phyloP scores from a whole-genome alignment of 2,113 vertebrate genomes.

The Hypocryptadius cinnamomeus region DNA sequence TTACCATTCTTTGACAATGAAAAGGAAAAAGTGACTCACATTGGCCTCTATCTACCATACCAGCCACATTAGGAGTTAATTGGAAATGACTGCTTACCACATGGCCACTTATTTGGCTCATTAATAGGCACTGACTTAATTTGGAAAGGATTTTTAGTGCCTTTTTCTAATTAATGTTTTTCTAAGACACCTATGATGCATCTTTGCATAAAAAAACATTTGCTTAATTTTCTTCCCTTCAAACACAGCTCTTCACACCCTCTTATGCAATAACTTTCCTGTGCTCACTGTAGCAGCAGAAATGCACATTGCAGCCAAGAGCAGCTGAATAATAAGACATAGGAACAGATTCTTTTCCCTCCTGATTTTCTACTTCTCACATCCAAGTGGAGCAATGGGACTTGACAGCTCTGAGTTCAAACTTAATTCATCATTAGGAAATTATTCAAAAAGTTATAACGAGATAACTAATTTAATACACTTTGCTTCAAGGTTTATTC shows the following conservation, averaged over 20 bases:
- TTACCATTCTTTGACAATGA: conserved; percentile 28
- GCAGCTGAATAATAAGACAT: neutral
- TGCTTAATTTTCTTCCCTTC: neutral
- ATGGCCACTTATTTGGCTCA: conserved; percentile 13
- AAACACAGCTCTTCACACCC: neutral
- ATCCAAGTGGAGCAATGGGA: conserved; percentile 50
- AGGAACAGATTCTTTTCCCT: conserved; percentile 4
- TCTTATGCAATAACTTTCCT: neutral
- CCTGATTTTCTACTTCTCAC: conserved; percentile 47
- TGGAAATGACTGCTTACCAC: conserved; percentile 34
- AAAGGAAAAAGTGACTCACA: conserved; percentile 36
- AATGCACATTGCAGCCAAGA: neutral
- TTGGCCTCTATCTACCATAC: neutral
- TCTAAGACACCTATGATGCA: conserved; percentile 7
- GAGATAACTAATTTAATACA: conserved; percentile 76
- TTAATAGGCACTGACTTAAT: conserved; percentile 13
- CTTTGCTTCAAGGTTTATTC: conserved; percentile 75
- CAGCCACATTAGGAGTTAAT: neutral
- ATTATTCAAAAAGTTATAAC: conserved; percentile 71
- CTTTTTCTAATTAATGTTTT: conserved; percentile 37
- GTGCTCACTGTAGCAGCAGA: neutral
- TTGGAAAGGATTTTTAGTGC: conserved; percentile 25
- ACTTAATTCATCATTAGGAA: conserved; percentile 67
- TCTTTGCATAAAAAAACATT: neutral
- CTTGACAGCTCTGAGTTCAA: conserved; percentile 61